These are phyloP conservation scores for Drosophila ironensis DNA, from an alignment of 1,140 invertebrate species.

Conservation along the genomic window DNA sequence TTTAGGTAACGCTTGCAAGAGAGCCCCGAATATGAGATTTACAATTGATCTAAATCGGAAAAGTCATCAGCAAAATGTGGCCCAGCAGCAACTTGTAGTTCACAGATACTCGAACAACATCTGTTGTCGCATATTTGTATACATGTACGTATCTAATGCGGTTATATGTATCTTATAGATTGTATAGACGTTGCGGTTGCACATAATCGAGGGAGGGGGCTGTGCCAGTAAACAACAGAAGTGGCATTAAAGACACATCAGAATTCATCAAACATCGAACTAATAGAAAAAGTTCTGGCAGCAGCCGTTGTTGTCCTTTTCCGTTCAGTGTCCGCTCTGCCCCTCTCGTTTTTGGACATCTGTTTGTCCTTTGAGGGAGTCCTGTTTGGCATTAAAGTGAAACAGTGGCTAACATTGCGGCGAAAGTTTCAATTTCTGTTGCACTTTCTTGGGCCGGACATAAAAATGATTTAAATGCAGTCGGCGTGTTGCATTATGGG, in stretches of 20 bases:
- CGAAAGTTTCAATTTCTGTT: constrained; percentile 22
- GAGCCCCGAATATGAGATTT: neutral
- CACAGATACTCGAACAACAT: constrained; percentile 52
- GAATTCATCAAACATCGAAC: constrained; percentile 67
- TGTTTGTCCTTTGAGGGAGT: neutral
- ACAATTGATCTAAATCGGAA: constrained; percentile 32
- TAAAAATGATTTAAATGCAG: constrained; percentile 75
- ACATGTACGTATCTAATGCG: constrained; percentile 40
- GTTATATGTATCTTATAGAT: no score
- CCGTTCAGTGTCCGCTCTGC: neutral
- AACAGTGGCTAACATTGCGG: constrained; percentile 23
- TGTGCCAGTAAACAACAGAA: constrained; percentile 36
- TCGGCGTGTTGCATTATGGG: constrained; percentile 56
- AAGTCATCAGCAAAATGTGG: constrained; percentile 59
- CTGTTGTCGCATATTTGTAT: constrained; percentile 38
- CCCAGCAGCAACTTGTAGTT: constrained; percentile 22
- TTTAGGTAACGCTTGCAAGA: no score
- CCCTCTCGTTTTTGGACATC: neutral
- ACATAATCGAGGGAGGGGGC: neutral
- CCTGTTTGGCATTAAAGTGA: constrained; percentile 26
- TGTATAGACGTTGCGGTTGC: neutral
- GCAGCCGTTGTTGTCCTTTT: constrained; percentile 9
- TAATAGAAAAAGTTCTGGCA: constrained; percentile 70
- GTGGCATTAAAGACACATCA: constrained; percentile 73
- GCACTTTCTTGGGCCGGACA: constrained; percentile 20